Evolutionary conservation across 2,113 vertebrate genomes (phyloP).

Genomic region (Oryzias curvinotus): DNA sequence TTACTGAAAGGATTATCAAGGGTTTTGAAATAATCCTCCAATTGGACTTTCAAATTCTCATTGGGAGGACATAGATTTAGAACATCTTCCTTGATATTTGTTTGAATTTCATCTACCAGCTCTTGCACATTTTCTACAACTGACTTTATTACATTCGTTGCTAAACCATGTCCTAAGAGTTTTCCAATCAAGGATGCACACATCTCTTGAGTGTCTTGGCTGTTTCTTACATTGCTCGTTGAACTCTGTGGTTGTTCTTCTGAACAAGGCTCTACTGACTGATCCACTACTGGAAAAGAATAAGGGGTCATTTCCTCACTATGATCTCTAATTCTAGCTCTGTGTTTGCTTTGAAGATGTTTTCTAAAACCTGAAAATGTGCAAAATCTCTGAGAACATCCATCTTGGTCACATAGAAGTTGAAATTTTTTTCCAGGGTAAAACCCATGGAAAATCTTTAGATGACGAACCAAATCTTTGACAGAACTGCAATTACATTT

Average conservation of each 20-base stretch:
- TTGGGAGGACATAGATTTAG: neutral
- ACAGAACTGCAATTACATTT: neutral
- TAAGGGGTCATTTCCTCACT: neutral
- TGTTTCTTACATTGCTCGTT: neutral
- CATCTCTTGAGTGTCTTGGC: neutral
- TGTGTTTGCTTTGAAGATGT: neutral
- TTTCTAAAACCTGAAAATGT: slow-evolving; percentile 2
- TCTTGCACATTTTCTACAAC: neutral
- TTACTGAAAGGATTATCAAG: neutral
- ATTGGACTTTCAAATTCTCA: neutral
- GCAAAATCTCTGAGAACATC: slow-evolving; percentile 4
- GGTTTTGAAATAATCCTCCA: neutral
- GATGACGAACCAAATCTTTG: neutral
- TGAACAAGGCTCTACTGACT: neutral
- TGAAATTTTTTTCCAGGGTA: too few species aligned
- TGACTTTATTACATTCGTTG: neutral
- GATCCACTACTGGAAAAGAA: neutral
- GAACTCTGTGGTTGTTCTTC: slow-evolving; percentile 1
- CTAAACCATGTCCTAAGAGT: neutral
- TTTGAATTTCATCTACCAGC: neutral
- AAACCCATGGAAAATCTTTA: neutral
- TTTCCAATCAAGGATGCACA: slow-evolving; percentile 2
- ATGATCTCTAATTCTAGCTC: neutral
- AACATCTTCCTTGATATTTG: neutral
- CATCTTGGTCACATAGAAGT: slow-evolving; percentile 1